Conservation (phyloP, 2,888 invertebrate species). For the Ichneumoninae sp. region DNA sequence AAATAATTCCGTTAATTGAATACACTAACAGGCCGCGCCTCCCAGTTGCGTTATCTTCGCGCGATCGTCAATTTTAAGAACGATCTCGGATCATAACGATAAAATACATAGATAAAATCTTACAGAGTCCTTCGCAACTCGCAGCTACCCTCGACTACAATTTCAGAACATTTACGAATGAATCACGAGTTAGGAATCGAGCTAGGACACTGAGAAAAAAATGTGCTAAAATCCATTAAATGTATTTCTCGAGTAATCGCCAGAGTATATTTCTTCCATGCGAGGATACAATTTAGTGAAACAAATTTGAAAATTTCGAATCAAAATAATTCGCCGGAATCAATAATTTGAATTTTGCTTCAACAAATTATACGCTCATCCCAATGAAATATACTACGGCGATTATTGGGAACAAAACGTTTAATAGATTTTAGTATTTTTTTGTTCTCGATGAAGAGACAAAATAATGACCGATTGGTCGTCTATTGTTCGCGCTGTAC, state of each 20-base stretch:
- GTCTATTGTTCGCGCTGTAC: neutral
- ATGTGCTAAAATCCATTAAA: neutral
- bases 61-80: neutral
- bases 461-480: neutral
- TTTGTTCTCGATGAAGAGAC: neutral
- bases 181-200: neutral
- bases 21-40: slow-evolving; percentile 5
- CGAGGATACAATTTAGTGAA: neutral
- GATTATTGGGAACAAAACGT: neutral
- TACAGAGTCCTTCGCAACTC: neutral
- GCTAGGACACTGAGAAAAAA: neutral
- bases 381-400: neutral
- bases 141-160: too few species aligned
- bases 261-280: neutral
- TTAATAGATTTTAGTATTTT: neutral
- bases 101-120: neutral
- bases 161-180: neutral
- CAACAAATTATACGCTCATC: neutral
- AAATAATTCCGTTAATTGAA: slow-evolving; percentile 31
- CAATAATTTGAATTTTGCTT: neutral
- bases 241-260: neutral
- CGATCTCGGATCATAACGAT: neutral
- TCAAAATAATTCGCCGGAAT: neutral
- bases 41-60: neutral
- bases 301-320: neutral